Percentiles rank a stretch among this genome's conserved stretches.
Conservation (phyloP, 1,140 invertebrate species). For the Pteromalus puparum region DNA sequence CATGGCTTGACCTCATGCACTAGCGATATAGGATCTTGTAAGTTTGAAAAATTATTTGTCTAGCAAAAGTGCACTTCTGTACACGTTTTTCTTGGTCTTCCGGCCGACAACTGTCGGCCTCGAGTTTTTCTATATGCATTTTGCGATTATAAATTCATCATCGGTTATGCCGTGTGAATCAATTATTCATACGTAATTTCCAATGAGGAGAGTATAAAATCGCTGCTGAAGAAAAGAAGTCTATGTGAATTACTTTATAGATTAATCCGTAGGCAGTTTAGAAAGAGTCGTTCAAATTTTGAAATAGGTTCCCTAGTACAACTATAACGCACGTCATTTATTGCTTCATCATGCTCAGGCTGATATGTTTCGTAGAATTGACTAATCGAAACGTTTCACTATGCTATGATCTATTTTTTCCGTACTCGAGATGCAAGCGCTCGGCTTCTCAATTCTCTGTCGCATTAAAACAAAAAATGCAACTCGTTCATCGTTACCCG, state of each 20-base stretch:
- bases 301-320: not conserved
- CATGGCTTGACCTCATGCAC: conserved; percentile 17
- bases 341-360: conserved; percentile 29
- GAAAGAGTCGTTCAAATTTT: not conserved
- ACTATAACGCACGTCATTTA: not conserved
- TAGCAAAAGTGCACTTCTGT: conserved; percentile 34
- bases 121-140: not conserved
- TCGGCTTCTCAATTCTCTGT: not conserved
- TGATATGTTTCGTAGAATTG: conserved; percentile 39
- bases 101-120: too few relatives aligned
- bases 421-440: not conserved
- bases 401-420: not conserved
- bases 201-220: too few relatives aligned
- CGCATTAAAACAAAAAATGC: not conserved
- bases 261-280: not conserved
- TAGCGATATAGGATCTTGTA: not conserved
- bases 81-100: not conserved
- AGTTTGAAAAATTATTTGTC: conserved; percentile 18
- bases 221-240: too few relatives aligned
- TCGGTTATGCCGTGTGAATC: too few relatives aligned
- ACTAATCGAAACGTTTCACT: not conserved
- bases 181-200: not conserved
- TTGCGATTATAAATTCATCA: too few relatives aligned
- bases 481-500: not conserved
- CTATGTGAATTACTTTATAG: too few relatives aligned